Conservation (phyloP, 2,797 vertebrate species). For the Amblyraja radiata region DNA sequence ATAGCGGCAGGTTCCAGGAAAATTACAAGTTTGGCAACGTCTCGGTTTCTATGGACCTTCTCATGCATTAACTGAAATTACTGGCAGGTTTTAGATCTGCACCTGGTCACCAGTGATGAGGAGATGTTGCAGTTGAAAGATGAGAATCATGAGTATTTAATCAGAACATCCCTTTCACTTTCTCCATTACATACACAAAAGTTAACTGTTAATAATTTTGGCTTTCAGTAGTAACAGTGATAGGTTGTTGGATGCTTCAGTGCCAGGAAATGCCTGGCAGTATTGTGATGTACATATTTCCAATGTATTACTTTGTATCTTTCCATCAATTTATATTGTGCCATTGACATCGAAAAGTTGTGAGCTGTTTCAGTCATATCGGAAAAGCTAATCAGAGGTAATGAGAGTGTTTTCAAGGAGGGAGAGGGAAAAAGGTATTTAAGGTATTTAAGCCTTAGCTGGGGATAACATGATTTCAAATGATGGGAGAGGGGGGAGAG, state of each 20-base stretch:
- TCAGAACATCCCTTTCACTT: not conserved
- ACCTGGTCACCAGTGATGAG: not conserved
- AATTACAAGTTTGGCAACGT: not conserved
- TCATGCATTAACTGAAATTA: not conserved
- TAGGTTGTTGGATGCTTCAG: not conserved
- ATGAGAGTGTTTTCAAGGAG: not conserved
- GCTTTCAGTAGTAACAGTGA: not conserved
- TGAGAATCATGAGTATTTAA: not conserved
- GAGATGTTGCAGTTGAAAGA: not conserved
- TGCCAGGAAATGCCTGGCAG: not conserved
- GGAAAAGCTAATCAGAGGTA: not conserved
- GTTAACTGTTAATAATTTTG: not conserved
- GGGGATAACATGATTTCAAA: no score
- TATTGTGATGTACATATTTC: not conserved
- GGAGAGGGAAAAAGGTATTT: not conserved
- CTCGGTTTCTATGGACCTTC: not conserved
- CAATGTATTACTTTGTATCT: not conserved
- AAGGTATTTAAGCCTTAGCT: not conserved
- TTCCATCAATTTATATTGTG: not conserved
- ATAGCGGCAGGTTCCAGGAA: constrained; percentile 14
- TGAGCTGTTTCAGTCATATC: not conserved
- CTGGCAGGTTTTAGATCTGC: not conserved
- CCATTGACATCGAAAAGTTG: not conserved
- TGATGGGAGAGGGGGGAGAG: no score
- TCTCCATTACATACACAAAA: not conserved